A percentile compares a stretch with the other conserved stretches of the same genome.
These are phyloP conservation scores for Xiphias gladius DNA, from an alignment of 2,113 vertebrate species.

Conservation along the genomic window DNA sequence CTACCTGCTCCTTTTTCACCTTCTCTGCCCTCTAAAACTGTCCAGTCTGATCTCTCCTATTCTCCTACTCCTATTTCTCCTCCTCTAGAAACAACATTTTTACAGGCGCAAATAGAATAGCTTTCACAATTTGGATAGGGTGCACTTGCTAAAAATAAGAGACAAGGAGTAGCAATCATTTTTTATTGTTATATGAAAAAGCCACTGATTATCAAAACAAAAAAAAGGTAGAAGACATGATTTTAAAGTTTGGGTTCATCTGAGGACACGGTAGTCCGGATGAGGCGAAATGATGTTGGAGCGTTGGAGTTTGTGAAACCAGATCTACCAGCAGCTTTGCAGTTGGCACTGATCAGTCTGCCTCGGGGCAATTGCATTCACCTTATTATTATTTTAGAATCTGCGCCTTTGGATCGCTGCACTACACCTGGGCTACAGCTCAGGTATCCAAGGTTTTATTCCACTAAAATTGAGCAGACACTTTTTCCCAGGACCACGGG, in stretches of 20 bases:
- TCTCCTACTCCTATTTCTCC: too few relatives aligned
- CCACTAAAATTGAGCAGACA: not conserved
- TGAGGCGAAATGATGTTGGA: not conserved
- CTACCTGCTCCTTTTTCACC: not conserved
- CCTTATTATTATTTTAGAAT: slow-evolving; percentile 38
- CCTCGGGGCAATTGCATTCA: not conserved
- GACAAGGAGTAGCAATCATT: not conserved
- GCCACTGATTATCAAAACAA: not conserved
- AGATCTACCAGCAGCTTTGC: slow-evolving; percentile 36
- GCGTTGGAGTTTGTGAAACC: slow-evolving; percentile 27
- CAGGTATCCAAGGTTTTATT: slow-evolving; percentile 25
- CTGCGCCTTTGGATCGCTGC: not conserved
- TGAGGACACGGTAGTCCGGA: not conserved
- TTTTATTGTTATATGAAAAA: not conserved
- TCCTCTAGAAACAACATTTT: not conserved
- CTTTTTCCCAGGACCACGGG: slow-evolving; percentile 2
- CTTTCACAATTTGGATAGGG: not conserved
- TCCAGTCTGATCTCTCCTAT: not conserved
- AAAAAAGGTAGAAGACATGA: not conserved
- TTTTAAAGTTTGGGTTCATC: slow-evolving; percentile 31
- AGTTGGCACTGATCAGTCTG: slow-evolving; percentile 33
- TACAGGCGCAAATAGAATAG: not conserved
- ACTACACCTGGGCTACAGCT: slow-evolving; percentile 45
- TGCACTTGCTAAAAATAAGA: not conserved
- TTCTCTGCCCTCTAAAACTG: not conserved